Evolutionary conservation across 2,888 invertebrate genomes (phyloP).

Genomic region (Ennomos fuscantarius): DNA sequence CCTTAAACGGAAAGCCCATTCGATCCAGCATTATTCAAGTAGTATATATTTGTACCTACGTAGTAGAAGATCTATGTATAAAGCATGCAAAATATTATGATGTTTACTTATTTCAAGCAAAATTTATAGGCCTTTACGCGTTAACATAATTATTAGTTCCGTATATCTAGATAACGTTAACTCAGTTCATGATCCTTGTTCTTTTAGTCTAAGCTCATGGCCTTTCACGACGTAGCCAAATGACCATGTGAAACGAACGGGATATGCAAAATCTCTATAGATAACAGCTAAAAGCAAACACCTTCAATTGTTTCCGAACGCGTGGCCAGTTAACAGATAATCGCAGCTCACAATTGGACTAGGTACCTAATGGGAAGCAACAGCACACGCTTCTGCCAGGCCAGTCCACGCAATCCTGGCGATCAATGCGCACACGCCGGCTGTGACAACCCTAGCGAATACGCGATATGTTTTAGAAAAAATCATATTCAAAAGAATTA

Average conservation of each 20-base stretch:
- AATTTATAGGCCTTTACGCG: too few relatives aligned
- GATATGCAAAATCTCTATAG: constrained; percentile 74
- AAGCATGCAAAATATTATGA: too few relatives aligned
- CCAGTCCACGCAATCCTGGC: constrained; percentile 78
- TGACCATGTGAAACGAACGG: constrained; percentile 57
- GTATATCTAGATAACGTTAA: too few relatives aligned
- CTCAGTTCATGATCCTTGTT: too few relatives aligned
- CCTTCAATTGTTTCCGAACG: constrained; percentile 82
- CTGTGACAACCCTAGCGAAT: constrained; percentile 51
- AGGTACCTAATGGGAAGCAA: constrained; percentile 67
- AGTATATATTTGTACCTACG: too few relatives aligned
- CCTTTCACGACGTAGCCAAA: constrained; percentile 21
- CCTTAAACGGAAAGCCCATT: too few relatives aligned
- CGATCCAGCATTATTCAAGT: too few relatives aligned
- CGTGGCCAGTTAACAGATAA: constrained; percentile 83
- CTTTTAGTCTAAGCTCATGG: neutral
- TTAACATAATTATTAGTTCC: too few relatives aligned
- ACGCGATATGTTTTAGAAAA: constrained; percentile 27
- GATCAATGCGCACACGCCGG: constrained; percentile 64
- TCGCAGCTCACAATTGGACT: constrained; percentile 80
- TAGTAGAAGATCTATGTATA: too few relatives aligned
- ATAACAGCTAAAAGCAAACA: constrained; percentile 65
- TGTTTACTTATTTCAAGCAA: too few relatives aligned
- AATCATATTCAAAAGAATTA: constrained; percentile 3
- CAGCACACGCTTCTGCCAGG: constrained; percentile 56